Evolutionary conservation across 2,797 vertebrate genomes (phyloP).

Genomic region (Anguilla megastoma): DNA sequence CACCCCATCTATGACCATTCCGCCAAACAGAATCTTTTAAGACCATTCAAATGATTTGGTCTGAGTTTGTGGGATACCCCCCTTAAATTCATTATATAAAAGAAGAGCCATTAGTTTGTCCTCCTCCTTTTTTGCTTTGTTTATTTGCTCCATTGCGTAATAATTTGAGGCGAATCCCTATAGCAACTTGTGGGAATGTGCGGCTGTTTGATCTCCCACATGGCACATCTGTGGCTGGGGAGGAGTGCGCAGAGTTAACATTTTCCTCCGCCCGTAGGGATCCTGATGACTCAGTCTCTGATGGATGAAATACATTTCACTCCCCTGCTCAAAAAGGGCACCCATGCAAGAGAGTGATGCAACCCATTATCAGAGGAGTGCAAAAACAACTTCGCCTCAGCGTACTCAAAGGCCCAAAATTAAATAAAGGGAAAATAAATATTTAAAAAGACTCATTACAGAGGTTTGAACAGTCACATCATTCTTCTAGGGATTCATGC

Average conservation of each 20-base stretch:
- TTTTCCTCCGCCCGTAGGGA: conserved; percentile 10
- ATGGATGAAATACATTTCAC: conserved; percentile 21
- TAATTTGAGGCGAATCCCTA: neutral
- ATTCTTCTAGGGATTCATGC: neutral
- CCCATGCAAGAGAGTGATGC: conserved; percentile 33
- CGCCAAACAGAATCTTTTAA: no score
- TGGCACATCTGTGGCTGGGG: conserved; percentile 8
- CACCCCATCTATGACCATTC: no score
- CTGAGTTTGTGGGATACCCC: no score
- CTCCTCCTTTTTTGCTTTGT: no score
- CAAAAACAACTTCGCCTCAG: conserved; percentile 31
- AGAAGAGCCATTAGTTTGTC: no score
- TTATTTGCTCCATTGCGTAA: no score
- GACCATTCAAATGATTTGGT: no score
- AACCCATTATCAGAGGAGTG: conserved; percentile 29
- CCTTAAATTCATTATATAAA: no score
- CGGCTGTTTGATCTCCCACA: neutral
- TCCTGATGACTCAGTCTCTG: neutral
- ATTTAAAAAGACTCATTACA: neutral
- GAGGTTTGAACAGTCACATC: neutral
- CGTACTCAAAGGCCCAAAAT: neutral
- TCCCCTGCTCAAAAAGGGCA: conserved; percentile 22
- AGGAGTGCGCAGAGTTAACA: neutral
- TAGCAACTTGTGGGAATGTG: neutral
- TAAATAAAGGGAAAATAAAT: neutral